Conservation (phyloP, 1,140 invertebrate species). For the Bombyx mandarina region DNA sequence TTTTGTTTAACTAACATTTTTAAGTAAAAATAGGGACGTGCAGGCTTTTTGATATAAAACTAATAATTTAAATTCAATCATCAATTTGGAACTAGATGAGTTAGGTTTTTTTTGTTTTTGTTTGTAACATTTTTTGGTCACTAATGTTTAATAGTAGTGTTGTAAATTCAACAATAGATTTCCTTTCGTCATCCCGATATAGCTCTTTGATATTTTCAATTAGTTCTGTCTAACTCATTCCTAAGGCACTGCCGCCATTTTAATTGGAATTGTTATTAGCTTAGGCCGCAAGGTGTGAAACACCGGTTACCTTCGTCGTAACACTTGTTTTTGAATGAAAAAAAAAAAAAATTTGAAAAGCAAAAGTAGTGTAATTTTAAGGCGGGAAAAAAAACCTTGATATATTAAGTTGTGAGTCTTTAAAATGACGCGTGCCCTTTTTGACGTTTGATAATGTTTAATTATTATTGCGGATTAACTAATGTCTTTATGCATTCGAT, state of each 20-base stretch:
- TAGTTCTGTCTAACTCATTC: constrained; percentile 5
- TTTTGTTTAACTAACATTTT: too few species aligned
- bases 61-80: too few species aligned
- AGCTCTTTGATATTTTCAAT: not conserved
- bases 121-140: too few species aligned
- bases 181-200: too few species aligned
- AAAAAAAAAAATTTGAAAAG: not conserved
- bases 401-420: not conserved
- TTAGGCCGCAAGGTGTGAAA: constrained; percentile 11
- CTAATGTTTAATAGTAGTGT: too few species aligned
- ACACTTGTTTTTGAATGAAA: constrained; percentile 3
- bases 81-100: too few species aligned
- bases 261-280: constrained; percentile 13
- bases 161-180: too few species aligned
- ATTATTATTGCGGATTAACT: not conserved
- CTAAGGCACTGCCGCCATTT: not conserved
- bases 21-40: too few species aligned
- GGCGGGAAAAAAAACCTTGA: not conserved
- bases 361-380: not conserved
- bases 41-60: too few species aligned
- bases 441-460: not conserved
- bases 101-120: too few species aligned
- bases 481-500: too few species aligned
- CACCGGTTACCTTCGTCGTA: constrained; percentile 2
- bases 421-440: not conserved